Conservation (phyloP, 2,113 vertebrate species). For the Patagioenas fasciata region DNA sequence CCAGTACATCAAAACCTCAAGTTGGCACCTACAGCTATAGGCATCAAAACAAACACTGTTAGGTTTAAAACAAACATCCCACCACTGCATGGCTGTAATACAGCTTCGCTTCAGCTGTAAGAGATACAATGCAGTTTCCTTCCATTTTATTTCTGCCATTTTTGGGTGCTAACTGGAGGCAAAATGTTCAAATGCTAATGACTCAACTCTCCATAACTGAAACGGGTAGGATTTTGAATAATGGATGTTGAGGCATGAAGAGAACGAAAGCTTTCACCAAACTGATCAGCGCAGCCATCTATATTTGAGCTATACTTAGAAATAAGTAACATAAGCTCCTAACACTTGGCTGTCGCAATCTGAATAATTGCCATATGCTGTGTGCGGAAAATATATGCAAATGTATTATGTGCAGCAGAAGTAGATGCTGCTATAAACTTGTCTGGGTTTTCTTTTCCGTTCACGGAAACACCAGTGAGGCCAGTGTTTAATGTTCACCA, state of each 20-base stretch:
- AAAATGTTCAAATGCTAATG: background rate
- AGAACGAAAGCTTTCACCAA: background rate
- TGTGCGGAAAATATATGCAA: constrained; percentile 33
- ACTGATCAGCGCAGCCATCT: background rate
- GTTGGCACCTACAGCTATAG: background rate
- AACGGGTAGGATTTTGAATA: background rate
- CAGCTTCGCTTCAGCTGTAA: background rate
- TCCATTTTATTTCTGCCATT: background rate
- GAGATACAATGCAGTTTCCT: background rate
- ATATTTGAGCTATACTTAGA: background rate
- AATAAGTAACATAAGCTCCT: background rate
- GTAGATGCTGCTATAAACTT: background rate
- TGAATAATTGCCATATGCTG: constrained; percentile 37
- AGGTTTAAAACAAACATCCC: background rate
- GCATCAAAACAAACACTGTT: background rate
- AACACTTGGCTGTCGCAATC: background rate
- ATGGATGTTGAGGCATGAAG: background rate
- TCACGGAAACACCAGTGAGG: background rate
- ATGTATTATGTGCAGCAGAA: background rate
- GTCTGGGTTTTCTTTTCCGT: background rate
- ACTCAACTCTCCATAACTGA: background rate
- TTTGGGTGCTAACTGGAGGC: background rate
- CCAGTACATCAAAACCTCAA: background rate
- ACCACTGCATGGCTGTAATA: background rate
- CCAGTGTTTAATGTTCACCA: background rate